Base-by-base conservation (phyloP, 1,140 invertebrate genomes). In the Cardiocondyla obscurior region DNA sequence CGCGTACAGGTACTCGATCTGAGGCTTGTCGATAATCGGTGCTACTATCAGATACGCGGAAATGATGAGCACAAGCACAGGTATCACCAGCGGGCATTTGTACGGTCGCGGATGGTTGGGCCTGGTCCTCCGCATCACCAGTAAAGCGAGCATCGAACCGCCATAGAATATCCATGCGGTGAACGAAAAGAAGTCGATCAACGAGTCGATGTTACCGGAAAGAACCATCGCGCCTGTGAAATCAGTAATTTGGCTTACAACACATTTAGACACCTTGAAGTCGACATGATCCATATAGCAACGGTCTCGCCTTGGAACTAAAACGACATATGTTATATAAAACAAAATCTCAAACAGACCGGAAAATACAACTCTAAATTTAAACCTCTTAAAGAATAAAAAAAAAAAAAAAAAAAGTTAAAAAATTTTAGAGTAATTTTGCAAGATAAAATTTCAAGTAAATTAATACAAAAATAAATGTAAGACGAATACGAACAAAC, bases 141-240 rank as follows among this genome's bases (percentile, higher is more conserved):
- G 96, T 12, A 99, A 94, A 4, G 98, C 97, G 46, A 98, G 89
- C 97, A 98, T 98, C 4, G 97, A 96, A 81, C 97, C 96, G 28
- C 98, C 98, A 92, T 99, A 99, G 94, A 99, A 99, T 90, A 99
- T 97, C 98, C 98, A 99, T 2, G 98, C 97, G 49, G 97, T 98
- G 93, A 99, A 99, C 90, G 97, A 98, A 95, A 99, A 99, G 95
- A 99, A 98, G 91, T 99, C 98, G 89, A 99, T 99, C 81, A 99
- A 94, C 14, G 97, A 97, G 90, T 97, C 97, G 74, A 99, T 98
- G 83, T 97, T 98, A 64, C 98, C 97, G 83, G 97, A 97, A 51
- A 98, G 90, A 16, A 98, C 97, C 97, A 98, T 98, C 22, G 97
- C 95, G 67, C 96, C 95, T 84, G 64, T 14, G 19, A 33, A 69